These are phyloP conservation scores for Drosophila subpulchrella DNA, from an alignment of 1,140 invertebrate species.

Conservation along the genomic window DNA sequence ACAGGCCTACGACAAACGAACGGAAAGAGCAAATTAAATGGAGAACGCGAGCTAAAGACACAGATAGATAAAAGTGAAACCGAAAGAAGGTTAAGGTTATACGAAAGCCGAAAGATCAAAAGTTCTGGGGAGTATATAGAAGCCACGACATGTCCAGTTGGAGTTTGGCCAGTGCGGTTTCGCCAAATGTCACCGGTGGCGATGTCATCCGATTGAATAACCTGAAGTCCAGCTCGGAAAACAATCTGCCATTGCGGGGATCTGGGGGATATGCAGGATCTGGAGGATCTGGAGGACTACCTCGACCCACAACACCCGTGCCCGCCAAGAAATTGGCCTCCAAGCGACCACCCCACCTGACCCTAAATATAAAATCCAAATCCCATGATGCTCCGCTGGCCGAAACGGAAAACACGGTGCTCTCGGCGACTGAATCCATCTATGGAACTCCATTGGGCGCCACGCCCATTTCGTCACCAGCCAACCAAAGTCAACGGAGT, in stretches of 20 bases:
- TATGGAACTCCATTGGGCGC: constrained; percentile 56
- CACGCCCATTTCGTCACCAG: constrained; percentile 32
- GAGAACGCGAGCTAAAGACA: constrained; percentile 6
- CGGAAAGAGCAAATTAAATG: constrained; percentile 34
- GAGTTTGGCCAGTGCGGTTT: constrained; percentile 70
- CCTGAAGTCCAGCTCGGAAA: constrained; percentile 59
- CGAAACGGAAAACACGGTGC: constrained; percentile 50
- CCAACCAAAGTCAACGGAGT: constrained; percentile 28
- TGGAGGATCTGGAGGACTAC: constrained; percentile 16
- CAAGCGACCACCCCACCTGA: constrained; percentile 62
- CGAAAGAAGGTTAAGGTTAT: constrained; percentile 14
- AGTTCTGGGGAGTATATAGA: constrained; percentile 6
- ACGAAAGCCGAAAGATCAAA: constrained; percentile 33
- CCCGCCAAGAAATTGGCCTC: constrained; percentile 54
- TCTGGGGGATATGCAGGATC: background rate
- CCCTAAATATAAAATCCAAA: constrained; percentile 35
- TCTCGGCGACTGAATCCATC: constrained; percentile 51
- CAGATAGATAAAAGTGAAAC: constrained; percentile 15
- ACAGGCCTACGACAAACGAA: constrained; percentile 36
- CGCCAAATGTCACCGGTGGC: constrained; percentile 56
- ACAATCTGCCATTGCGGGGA: constrained; percentile 27
- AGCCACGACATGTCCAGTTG: constrained; percentile 63
- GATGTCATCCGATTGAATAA: constrained; percentile 59
- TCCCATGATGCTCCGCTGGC: constrained; percentile 46
- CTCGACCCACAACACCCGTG: constrained; percentile 67